Evolutionary conservation across 1,140 invertebrate genomes (phyloP).

Genomic region (Drosophila quadrilineata): DNA sequence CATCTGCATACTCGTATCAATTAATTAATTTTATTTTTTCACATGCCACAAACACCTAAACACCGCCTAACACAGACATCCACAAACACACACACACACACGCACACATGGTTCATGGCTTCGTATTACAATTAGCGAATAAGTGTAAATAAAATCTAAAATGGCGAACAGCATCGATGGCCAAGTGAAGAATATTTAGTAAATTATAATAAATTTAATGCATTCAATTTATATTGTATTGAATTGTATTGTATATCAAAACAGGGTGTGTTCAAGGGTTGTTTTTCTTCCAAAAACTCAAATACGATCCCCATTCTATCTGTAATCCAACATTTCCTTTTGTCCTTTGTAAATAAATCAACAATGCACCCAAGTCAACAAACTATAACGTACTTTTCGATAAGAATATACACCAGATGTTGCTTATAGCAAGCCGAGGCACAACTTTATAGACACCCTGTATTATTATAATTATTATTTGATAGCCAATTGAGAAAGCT

Average conservation of each 20-base stretch:
- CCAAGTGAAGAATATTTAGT: constrained; percentile 16
- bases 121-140: constrained; percentile 41
- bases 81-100: constrained; percentile 23
- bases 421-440: constrained; percentile 22
- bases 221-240: constrained; percentile 1
- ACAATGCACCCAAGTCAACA: constrained; percentile 29
- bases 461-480: constrained; percentile 50
- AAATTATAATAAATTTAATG: constrained; percentile 5
- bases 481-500: constrained; percentile 50
- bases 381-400: constrained; percentile 6
- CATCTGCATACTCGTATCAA: constrained; percentile 41
- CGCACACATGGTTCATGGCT: constrained; percentile 19
- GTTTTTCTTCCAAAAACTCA: constrained; percentile 29
- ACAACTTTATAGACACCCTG: constrained; percentile 38
- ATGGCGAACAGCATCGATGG: constrained; percentile 18
- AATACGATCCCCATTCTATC: no score
- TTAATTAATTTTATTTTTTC: constrained; percentile 41
- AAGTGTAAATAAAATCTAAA: constrained; percentile 62
- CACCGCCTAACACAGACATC: constrained; percentile 21
- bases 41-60: constrained; percentile 53
- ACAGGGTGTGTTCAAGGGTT: constrained; percentile 25
- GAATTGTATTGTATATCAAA: no score
- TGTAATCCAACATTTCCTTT: constrained; percentile 24
- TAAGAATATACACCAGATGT: constrained; percentile 12
- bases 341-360: constrained; percentile 38